phyloP scores from a whole-genome alignment of 2,113 vertebrate species.

The Cinclus cinclus region DNA sequence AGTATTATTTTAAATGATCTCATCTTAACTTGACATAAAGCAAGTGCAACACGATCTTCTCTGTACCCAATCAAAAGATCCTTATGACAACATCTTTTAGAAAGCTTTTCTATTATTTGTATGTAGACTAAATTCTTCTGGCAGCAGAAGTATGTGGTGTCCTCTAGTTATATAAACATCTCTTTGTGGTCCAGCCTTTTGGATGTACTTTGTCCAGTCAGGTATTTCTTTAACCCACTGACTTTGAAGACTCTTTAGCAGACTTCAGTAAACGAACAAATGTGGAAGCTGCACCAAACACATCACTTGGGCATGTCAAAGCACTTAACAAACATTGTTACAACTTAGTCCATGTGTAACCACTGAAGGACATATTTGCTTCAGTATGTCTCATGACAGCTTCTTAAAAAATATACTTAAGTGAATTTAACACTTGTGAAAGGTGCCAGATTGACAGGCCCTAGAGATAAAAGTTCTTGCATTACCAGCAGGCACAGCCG shows the following conservation, averaged over 20 bases:
- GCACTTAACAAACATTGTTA: constrained; percentile 70
- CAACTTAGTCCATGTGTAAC: constrained; percentile 70
- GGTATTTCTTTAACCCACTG: constrained; percentile 14
- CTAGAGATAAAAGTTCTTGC: constrained; percentile 54
- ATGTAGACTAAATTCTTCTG: neutral
- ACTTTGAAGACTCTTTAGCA: constrained; percentile 46
- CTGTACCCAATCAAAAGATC: neutral
- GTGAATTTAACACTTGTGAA: constrained; percentile 69
- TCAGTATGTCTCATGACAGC: constrained; percentile 72
- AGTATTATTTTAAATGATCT: neutral
- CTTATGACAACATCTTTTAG: neutral
- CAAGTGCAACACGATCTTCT: neutral
- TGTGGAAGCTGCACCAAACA: constrained; percentile 66
- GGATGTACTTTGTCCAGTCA: neutral
- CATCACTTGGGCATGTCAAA: constrained; percentile 67
- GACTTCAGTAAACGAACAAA: constrained; percentile 65
- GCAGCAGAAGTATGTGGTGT: neutral
- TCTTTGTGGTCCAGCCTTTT: neutral
- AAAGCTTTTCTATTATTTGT: neutral
- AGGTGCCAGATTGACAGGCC: constrained; percentile 68
- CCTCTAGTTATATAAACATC: neutral
- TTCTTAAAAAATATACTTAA: constrained; percentile 63
- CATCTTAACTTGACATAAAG: neutral
- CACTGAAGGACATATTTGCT: constrained; percentile 70
- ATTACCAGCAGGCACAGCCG: constrained; percentile 51